Conservation (phyloP, 1,140 invertebrate genomes). For the Plectrocnemia conspersa region DNA sequence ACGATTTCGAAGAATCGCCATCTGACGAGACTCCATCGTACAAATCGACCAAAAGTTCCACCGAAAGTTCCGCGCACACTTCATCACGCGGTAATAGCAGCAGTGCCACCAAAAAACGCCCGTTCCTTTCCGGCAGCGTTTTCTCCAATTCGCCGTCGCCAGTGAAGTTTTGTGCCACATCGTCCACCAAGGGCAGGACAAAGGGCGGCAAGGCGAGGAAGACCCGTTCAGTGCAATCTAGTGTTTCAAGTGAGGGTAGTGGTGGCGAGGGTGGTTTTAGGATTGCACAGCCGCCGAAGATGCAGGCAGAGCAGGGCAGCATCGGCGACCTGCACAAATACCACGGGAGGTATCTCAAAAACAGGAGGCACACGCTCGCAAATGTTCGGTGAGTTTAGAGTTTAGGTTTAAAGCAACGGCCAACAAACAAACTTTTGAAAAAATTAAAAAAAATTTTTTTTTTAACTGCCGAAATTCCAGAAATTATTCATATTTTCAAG, state of each 20-base stretch:
- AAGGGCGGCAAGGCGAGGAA: constrained; percentile 46
- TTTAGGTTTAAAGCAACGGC: too few relatives aligned
- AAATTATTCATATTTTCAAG: too few relatives aligned
- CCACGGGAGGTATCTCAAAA: constrained; percentile 75
- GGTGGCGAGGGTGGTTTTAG: constrained; percentile 36
- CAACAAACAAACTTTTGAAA: too few relatives aligned
- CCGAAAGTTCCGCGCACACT: constrained; percentile 44
- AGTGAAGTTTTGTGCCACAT: constrained; percentile 48
- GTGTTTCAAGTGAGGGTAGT: constrained; percentile 43
- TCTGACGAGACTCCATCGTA: constrained; percentile 49
- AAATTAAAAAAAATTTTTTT: too few relatives aligned
- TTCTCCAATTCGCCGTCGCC: constrained; percentile 45
- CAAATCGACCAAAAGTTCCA: constrained; percentile 49
- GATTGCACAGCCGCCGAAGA: constrained; percentile 54
- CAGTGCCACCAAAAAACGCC: constrained; percentile 24
- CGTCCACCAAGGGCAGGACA: constrained; percentile 46
- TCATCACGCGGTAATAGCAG: constrained; percentile 46
- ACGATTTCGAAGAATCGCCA: constrained; percentile 53
- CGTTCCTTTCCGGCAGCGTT: constrained; percentile 33
- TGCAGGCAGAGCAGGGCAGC: constrained; percentile 85
- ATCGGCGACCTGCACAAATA: constrained; percentile 82
- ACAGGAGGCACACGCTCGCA: constrained; percentile 76
- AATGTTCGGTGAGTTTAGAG: constrained; percentile 82
- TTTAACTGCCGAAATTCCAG: too few relatives aligned
- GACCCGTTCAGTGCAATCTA: constrained; percentile 39